These are phyloP conservation scores for Dromococcyx pavoninus DNA, from an alignment of 2,797 vertebrate species.

Conservation along the genomic window DNA sequence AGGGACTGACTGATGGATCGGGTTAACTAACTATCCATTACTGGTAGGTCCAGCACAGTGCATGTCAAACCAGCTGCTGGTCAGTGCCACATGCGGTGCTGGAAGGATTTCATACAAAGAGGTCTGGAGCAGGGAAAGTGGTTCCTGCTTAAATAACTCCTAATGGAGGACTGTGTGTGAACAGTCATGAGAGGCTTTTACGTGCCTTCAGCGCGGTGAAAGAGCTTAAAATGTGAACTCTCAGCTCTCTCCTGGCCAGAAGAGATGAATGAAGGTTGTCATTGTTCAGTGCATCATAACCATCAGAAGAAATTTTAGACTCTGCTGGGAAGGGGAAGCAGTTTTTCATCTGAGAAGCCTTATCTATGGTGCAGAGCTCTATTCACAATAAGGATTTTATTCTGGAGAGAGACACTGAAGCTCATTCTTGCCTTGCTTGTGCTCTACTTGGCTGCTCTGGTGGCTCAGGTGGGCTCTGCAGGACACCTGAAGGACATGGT, in stretches of 20 bases:
- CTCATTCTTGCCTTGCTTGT: accelerated
- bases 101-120: conserved; percentile 4
- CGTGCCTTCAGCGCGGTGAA: neutral
- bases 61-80: neutral
- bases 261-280: conserved; percentile 63
- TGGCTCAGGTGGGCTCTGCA: neutral
- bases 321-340: conserved; percentile 2
- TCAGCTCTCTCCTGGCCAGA: conserved; percentile 18
- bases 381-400: neutral
- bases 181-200: conserved; percentile 47
- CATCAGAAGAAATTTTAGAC: conserved; percentile 51
- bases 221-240: conserved; percentile 53
- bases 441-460: neutral
- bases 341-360: conserved; percentile 43
- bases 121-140: neutral
- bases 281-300: conserved; percentile 33
- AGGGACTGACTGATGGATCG: neutral
- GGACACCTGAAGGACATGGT: neutral
- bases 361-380: conserved; percentile 19
- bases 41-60: neutral
- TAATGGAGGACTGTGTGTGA: conserved; percentile 40
- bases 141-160: conserved; percentile 32
- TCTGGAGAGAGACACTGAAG: neutral
- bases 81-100: neutral
- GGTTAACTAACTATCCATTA: neutral